A percentile compares a stretch with the other conserved stretches of the same genome.
Conservation (phyloP, 2,113 vertebrate species). For the Platichthys flesus region DNA sequence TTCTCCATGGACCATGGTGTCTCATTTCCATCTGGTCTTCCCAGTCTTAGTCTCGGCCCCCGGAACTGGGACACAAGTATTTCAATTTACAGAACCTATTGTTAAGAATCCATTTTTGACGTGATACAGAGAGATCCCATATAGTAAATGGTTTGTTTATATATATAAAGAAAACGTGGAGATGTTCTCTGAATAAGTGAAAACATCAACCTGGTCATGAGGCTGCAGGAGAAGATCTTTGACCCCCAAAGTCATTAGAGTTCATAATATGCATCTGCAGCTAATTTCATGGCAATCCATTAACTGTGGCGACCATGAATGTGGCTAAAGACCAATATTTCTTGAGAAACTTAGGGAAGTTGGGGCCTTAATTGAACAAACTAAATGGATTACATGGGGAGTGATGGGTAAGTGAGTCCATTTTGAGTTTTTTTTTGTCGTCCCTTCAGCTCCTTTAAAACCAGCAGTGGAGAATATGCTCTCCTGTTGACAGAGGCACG, state of each 20-base stretch:
- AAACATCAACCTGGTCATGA: background rate
- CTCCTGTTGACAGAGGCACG: background rate
- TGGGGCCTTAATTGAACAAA: background rate
- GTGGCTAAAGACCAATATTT: constrained; percentile 1
- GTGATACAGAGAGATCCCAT: background rate
- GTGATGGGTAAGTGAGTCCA: background rate
- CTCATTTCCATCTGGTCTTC: too few relatives aligned
- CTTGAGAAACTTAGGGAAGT: background rate
- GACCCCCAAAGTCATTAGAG: background rate
- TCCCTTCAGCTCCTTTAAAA: background rate
- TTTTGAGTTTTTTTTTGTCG: background rate
- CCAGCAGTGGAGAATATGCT: background rate
- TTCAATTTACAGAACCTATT: too few relatives aligned
- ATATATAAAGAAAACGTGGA: too few relatives aligned
- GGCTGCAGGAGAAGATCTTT: too few relatives aligned
- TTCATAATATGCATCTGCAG: background rate
- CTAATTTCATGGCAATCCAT: background rate
- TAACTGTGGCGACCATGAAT: background rate
- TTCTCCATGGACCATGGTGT: background rate
- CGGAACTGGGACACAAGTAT: too few relatives aligned
- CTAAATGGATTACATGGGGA: background rate
- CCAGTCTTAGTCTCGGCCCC: too few relatives aligned
- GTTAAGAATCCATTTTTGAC: background rate
- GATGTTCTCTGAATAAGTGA: too few relatives aligned
- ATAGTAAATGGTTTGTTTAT: too few relatives aligned